Evolutionary conservation across 2,888 invertebrate species (phyloP), one percentile per base, ranked within the genome.

Genomic region (Eumacrocentrus americanus): DNA sequence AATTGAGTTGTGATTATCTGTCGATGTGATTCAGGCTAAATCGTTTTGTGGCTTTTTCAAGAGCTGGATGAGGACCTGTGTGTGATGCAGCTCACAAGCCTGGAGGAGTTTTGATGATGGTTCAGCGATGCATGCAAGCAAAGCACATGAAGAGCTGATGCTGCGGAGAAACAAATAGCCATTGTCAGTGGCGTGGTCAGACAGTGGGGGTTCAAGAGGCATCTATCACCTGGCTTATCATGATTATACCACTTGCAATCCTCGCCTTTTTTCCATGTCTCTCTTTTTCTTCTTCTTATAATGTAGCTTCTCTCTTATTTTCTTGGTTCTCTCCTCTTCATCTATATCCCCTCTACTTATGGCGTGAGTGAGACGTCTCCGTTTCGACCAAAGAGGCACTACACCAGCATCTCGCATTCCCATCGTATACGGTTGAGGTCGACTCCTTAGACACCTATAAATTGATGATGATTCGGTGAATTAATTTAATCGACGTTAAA

Each of bases 141-240:
- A 54, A 56, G 38, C 20, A 20, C n/a, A 11, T 18, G 4, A 7
- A 62, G 67, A 60, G n/a, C n/a, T n/a, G n/a, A n/a, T 65, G 69
- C 75, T 76, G 74, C 71, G 75, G 79, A 78, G 78, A 79, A 80
- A 80, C 79, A 80, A 80, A 80, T 79, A 80, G 79, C 80, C 75
- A 80, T 79, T 79, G 78, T 79, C 76, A 75, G 75, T 67, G 67
- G 69, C 66, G 67, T 61, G 67, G 74, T 68, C 72, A 72, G 72
- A 73, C 75, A 71, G 73, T 75, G 75, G 74, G 67, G 72, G 71
- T 74, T 74, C 77, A 71, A 75, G 75, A 73, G 73, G 77, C 79
- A 80, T 80, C 79, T 80, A 79, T 80, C 80, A 80, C 80, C 77
- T 78, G 5, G 80, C 79, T 80, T 80, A 80, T 80, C 80, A 80